Evolutionary conservation across 1,140 invertebrate genomes (phyloP).

Genomic region (roundworm (Caenorhabditis elegans)): DNA sequence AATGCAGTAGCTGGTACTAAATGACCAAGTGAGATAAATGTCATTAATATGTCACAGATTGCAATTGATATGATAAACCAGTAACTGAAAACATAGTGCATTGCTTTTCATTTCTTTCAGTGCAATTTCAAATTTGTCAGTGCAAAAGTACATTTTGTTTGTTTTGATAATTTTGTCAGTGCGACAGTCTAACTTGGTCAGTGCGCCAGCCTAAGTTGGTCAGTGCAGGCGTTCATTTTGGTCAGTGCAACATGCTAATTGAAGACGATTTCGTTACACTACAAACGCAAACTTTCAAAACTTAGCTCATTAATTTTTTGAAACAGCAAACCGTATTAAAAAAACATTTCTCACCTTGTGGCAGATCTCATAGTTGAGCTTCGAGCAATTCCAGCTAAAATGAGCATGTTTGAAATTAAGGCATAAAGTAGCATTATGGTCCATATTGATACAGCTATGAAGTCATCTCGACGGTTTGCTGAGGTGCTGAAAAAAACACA

Average conservation of each 20-base stretch:
- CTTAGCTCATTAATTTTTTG: too few species aligned
- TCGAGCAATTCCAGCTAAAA: slow-evolving; percentile 49
- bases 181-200: too few species aligned
- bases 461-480: slow-evolving; percentile 48
- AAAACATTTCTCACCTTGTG: slow-evolving; percentile 41
- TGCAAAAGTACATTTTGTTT: too few species aligned
- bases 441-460: slow-evolving; percentile 55
- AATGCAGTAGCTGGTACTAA: slow-evolving; percentile 55
- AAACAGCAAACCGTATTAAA: neutral
- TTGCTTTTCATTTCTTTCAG: neutral
- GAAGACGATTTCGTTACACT: too few species aligned
- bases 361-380: slow-evolving; percentile 52
- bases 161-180: too few species aligned
- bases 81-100: slow-evolving; percentile 44
- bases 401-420: slow-evolving; percentile 52
- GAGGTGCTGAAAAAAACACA: slow-evolving; percentile 25
- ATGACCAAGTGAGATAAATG: slow-evolving; percentile 51
- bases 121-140: too few species aligned
- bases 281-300: too few species aligned
- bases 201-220: too few species aligned
- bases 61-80: slow-evolving; percentile 58
- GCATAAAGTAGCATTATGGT: slow-evolving; percentile 50
- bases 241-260: too few species aligned
- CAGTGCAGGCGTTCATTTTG: too few species aligned
- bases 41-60: slow-evolving; percentile 56